Conservation (phyloP, 1,140 invertebrate genomes). For the Euwallacea fornicatus region DNA sequence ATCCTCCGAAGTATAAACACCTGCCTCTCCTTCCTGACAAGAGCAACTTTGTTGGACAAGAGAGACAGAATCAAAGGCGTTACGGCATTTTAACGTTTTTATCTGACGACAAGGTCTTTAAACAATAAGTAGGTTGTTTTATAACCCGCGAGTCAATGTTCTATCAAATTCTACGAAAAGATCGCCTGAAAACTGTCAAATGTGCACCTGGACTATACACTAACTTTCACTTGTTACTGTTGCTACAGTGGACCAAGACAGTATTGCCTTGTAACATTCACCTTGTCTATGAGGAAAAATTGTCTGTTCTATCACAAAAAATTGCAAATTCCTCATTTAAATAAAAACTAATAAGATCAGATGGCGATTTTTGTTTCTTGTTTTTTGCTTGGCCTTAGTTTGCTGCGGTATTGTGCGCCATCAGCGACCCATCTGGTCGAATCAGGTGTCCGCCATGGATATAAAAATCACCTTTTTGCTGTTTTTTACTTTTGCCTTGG, state of each 20-base stretch:
- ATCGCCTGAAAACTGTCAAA: too few relatives aligned
- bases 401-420: background rate
- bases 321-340: conserved; percentile 26
- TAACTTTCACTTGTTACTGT: too few relatives aligned
- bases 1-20: too few relatives aligned
- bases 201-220: too few relatives aligned
- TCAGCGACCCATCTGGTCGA: background rate
- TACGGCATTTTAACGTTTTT: background rate
- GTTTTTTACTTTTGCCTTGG: background rate
- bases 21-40: too few relatives aligned
- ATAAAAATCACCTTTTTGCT: conserved; percentile 28
- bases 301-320: conserved; percentile 2
- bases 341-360: conserved; percentile 14
- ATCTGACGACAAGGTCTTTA: conserved; percentile 16
- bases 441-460: conserved; percentile 7
- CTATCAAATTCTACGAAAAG: too few relatives aligned
- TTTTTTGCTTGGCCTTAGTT: conserved; percentile 17
- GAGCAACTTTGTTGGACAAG: too few relatives aligned
- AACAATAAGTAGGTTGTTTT: conserved; percentile 12
- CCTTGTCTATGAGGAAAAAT: background rate
- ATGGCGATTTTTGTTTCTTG: conserved; percentile 8
- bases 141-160: conserved; percentile 6
- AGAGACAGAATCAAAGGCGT: background rate
- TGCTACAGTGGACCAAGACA: too few relatives aligned
- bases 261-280: too few relatives aligned